Conservation (phyloP, 1,140 invertebrate genomes). For the Phthorimaea operculella region DNA sequence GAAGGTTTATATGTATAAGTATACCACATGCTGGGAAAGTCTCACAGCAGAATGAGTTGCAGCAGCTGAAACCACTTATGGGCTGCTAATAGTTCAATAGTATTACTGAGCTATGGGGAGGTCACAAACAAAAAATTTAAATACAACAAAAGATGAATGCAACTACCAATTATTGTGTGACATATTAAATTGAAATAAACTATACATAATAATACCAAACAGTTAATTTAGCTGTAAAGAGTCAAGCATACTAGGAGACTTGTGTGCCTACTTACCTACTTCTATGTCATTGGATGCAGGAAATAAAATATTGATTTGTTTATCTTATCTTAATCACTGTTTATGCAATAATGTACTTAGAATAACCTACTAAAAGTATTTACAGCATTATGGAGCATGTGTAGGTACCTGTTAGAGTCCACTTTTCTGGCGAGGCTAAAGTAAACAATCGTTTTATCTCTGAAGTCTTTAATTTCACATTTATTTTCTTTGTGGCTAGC, state of each 20-base stretch:
- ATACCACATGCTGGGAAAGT: no score
- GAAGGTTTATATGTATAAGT: no score
- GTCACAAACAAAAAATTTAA: no score
- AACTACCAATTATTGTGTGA: no score
- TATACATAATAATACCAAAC: no score
- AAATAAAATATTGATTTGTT: neutral
- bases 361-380: neutral
- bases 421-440: conserved; percentile 79
- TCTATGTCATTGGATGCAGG: neutral
- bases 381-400: neutral
- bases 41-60: no score
- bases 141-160: no score
- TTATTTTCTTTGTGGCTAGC: conserved; percentile 40
- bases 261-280: neutral
- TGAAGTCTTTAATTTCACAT: conserved; percentile 64
- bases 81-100: no score
- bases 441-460: conserved; percentile 72
- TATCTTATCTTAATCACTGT: no score
- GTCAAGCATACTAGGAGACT: neutral
- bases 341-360: neutral
- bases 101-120: no score
- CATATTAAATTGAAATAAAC: no score
- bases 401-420: conserved; percentile 70
- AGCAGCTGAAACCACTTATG: no score
- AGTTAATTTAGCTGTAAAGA: neutral